Evolutionary conservation across 2,113 vertebrate genomes (phyloP), one percentile per base, ranked within the genome.

Genomic region (Pao palembangensis): DNA sequence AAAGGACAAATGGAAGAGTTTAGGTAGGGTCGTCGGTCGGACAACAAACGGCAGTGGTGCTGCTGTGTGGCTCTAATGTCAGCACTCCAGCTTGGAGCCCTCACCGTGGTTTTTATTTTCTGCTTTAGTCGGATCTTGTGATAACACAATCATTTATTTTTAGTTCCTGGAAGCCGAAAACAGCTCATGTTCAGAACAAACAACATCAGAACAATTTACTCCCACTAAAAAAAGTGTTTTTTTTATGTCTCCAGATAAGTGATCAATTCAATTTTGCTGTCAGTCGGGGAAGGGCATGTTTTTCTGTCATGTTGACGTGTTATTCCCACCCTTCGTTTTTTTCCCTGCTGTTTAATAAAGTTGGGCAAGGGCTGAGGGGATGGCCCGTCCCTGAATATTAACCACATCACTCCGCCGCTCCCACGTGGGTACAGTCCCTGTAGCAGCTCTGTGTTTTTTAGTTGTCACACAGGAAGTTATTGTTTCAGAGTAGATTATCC

Each of bases 301-400:
- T 81, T 85, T 80, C 54, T 81, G 75, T 87, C 82, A 78, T 43
- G 42, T 44, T 81, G 82, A 78, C 83, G 76, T 85, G 62, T 72
- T 73, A 69, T 81, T 78, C 78, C 38, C 55, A 63, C 34, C 55
- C 34, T 21, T 66, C 43, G 51, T 10, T n/a, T 67, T n/a, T 12
- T 12, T 12, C 11, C 64, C 15, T 61, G 49, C 53, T 80, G 74
- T 80, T 85, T 81, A 43, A 65, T 67, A 49, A 76, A 64, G 20
- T 31, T 11, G 17, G 18, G 8, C 44, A 28, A 28, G 25, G 61
- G 55, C 50, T 28, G 58, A 53, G 64, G 19, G 50, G 46, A 6
- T 47, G 51, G 42, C 43, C 56, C 51, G 55, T 64, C 55, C 61
- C 61, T 64, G 60, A 51, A 64, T 58, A 70, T 57, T 23, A 71